A percentile compares a stretch with the other conserved stretches of the same genome.
These are phyloP conservation scores for Eurois occulta DNA, from an alignment of 2,888 invertebrate species.

Conservation along the genomic window DNA sequence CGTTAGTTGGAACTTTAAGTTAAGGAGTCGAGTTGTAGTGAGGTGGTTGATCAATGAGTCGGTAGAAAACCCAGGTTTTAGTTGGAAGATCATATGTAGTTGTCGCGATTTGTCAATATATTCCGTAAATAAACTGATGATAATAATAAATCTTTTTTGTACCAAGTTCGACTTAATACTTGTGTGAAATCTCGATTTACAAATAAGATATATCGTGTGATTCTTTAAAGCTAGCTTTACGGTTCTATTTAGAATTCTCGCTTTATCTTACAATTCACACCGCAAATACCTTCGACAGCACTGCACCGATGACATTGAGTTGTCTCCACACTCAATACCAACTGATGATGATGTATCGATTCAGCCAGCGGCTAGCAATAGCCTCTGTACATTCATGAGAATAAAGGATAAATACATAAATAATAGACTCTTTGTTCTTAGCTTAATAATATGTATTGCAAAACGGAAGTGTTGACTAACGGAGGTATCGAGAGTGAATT, in stretches of 20 bases:
- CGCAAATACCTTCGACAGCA: constrained; percentile 5
- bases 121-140: too few species aligned
- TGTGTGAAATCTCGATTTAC: neutral
- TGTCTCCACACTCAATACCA: constrained; percentile 44
- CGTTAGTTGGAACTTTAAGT: constrained; percentile 42
- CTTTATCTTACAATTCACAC: constrained; percentile 4
- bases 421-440: constrained; percentile 46
- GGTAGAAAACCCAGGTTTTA: neutral
- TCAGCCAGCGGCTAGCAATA: constrained; percentile 25
- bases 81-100: constrained; percentile 5
- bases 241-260: neutral
- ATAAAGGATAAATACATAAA: constrained; percentile 33
- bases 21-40: constrained; percentile 9
- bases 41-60: constrained; percentile 32
- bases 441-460: constrained; percentile 17
- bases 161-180: neutral
- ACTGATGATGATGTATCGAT: constrained; percentile 51
- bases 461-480: constrained; percentile 48
- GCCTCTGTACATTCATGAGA: constrained; percentile 21
- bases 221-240: neutral
- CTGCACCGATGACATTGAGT: constrained; percentile 49
- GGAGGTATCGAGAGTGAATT: constrained; percentile 18
- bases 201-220: neutral
- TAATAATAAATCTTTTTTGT: neutral
- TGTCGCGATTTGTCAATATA: neutral